These are phyloP conservation scores for Podarcis cretensis DNA, from an alignment of 2,113 vertebrate genomes.

Conservation along the genomic window DNA sequence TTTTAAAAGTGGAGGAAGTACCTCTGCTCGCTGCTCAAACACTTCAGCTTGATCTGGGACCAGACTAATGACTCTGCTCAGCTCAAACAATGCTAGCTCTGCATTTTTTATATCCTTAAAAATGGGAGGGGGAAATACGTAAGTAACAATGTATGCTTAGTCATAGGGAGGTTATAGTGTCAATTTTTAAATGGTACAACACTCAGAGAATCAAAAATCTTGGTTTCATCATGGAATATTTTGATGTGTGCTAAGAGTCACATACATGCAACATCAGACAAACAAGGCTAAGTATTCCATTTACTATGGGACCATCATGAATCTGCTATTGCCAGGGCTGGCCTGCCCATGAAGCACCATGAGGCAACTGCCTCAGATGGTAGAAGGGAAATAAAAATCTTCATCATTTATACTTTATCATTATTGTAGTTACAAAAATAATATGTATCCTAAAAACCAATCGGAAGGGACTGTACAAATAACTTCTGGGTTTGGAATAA, in stretches of 20 bases:
- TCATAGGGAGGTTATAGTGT: background rate
- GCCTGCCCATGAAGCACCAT: no score
- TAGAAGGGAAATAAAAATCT: no score
- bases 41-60: slow-evolving; percentile 94
- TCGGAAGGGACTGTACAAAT: no score
- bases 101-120: slow-evolving; percentile 96
- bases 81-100: slow-evolving; percentile 93
- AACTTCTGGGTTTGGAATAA: no score
- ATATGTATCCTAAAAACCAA: no score
- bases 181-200: background rate
- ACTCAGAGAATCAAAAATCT: background rate
- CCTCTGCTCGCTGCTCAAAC: slow-evolving; percentile 96
- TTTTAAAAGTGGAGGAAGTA: slow-evolving; percentile 63
- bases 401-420: no score
- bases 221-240: background rate
- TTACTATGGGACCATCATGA: background rate
- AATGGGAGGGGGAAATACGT: slow-evolving; percentile 33
- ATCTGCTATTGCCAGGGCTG: background rate
- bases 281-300: background rate
- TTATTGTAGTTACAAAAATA: no score
- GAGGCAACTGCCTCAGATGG: no score
- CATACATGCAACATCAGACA: fast-evolving
- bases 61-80: slow-evolving; percentile 91
- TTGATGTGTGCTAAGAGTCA: background rate
- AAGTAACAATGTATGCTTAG: background rate